These are phyloP conservation scores for Margarornis squamiger DNA, from an alignment of 2,797 vertebrate genomes.

Conservation along the genomic window DNA sequence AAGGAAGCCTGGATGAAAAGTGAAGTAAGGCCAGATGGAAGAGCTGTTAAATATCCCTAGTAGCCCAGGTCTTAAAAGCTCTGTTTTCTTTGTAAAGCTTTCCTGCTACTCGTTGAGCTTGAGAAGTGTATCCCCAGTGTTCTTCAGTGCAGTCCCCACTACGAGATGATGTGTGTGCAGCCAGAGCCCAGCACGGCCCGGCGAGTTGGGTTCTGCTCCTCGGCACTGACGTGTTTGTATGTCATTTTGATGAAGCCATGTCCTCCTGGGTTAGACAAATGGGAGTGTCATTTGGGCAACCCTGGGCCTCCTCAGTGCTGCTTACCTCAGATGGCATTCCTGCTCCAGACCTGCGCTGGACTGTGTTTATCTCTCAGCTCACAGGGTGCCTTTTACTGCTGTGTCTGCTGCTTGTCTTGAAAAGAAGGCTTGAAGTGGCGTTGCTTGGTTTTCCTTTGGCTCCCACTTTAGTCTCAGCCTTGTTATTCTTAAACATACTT, in stretches of 20 bases:
- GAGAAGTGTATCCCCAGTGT: not conserved
- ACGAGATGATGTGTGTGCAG: not conserved
- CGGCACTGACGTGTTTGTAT: not conserved
- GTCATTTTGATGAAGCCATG: not conserved
- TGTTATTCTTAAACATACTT: slow-evolving; percentile 47
- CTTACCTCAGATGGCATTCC: not conserved
- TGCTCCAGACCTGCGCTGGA: not conserved
- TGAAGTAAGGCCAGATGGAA: slow-evolving; percentile 8
- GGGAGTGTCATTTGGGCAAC: not conserved
- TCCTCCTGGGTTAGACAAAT: not conserved
- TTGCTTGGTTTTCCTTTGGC: slow-evolving; percentile 29
- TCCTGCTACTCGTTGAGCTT: not conserved
- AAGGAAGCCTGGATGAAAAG: not conserved
- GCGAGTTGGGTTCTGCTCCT: not conserved
- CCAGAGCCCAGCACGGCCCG: rapidly evolving
- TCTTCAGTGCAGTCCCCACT: not conserved
- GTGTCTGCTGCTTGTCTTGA: slow-evolving; percentile 19
- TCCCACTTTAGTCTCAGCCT: slow-evolving; percentile 5
- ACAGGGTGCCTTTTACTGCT: not conserved
- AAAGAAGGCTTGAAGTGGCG: not conserved
- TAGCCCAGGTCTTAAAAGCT: not conserved
- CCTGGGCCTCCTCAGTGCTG: not conserved
- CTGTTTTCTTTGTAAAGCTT: slow-evolving; percentile 27
- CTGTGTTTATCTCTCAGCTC: not conserved
- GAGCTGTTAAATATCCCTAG: not conserved